Base-by-base conservation (phyloP, 2,797 vertebrate species). In the Falco peregrinus region DNA sequence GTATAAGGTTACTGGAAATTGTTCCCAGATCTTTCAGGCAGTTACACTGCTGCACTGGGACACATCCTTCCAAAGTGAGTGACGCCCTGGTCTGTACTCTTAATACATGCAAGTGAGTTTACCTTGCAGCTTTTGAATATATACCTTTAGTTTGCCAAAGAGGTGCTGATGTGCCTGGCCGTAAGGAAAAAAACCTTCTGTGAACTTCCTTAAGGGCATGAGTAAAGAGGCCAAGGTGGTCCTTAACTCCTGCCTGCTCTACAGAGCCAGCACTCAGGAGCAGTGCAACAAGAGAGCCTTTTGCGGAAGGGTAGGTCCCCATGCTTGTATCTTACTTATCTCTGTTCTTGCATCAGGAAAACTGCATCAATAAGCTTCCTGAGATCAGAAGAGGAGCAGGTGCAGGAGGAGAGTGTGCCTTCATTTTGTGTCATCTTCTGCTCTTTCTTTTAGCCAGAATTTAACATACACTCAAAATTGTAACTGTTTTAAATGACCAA, bases 1-100 rank as follows among this genome's bases (percentile, higher is more conserved):
- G 67, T 26, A 50, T 24, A 77, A 91, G 83, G 79, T 88, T 57
- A 53, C 48, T 53, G 94, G 47, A 57, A 94, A 94, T 89, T 75
- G 87, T 63, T 31, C 37, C 51, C 37, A 18, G 31, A 4, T 71
- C 86, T 89, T 37, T 76, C 78, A 54, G 45, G 59, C 31, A 60
- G 63, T 51, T 37, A 45, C 5, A 21, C 47, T 70, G 77, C 89
- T 33, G 64, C 16, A 1, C 59, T 54, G 71, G 85, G 93, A 79
- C 48, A 5, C 2, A 8, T 70, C 84, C 80, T 67, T 77, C 11
- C 41, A 12, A 25, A 51, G 59, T 2, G 6, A 63, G 75, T 67
- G 68, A 78, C 2, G 6, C 48, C 68, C 11, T 4, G 1, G 22
- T 26, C 51, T 29, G 60, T 10, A 11, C 39, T 61, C 13, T 28